These are phyloP conservation scores for Corapipo altera DNA, from an alignment of 2,113 vertebrate genomes.

Conservation along the genomic window DNA sequence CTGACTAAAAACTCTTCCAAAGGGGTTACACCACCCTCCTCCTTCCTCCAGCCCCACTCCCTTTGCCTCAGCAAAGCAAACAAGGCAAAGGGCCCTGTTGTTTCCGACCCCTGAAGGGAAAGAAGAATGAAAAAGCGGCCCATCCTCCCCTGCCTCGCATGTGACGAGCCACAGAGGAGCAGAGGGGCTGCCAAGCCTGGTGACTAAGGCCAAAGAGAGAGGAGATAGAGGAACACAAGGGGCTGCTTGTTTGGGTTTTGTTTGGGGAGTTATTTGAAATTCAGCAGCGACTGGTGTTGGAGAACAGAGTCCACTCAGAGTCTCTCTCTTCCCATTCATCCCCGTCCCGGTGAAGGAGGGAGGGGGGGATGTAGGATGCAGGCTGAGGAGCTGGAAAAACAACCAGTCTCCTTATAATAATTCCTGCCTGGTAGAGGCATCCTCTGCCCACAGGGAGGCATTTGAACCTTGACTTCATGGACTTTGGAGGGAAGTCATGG, in stretches of 20 bases:
- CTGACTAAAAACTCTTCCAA: background rate
- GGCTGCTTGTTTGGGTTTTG: conserved; percentile 59
- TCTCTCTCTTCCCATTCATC: conserved; percentile 66
- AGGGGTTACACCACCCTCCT: background rate
- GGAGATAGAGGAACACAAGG: conserved; percentile 62
- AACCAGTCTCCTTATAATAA: conserved; percentile 40
- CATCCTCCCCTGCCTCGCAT: background rate
- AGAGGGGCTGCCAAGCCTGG: conserved; percentile 35
- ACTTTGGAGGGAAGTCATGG: accelerated
- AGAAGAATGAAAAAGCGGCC: background rate
- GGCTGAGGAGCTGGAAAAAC: conserved; percentile 44
- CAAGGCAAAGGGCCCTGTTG: conserved; percentile 55
- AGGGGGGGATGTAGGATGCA: background rate
- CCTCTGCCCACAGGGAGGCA: background rate
- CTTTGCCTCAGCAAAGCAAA: background rate
- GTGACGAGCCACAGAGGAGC: conserved; percentile 49
- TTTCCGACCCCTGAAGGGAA: background rate
- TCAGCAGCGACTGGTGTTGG: conserved; percentile 52
- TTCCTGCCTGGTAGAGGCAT: background rate
- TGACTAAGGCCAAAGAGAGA: conserved; percentile 64
- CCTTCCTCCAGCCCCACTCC: background rate
- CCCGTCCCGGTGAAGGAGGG: background rate
- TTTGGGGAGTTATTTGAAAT: conserved; percentile 70
- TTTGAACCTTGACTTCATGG: background rate
- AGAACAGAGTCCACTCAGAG: conserved; percentile 69